phyloP scores from a whole-genome alignment of 2,888 invertebrate species.

The Diarsia brunnea region DNA sequence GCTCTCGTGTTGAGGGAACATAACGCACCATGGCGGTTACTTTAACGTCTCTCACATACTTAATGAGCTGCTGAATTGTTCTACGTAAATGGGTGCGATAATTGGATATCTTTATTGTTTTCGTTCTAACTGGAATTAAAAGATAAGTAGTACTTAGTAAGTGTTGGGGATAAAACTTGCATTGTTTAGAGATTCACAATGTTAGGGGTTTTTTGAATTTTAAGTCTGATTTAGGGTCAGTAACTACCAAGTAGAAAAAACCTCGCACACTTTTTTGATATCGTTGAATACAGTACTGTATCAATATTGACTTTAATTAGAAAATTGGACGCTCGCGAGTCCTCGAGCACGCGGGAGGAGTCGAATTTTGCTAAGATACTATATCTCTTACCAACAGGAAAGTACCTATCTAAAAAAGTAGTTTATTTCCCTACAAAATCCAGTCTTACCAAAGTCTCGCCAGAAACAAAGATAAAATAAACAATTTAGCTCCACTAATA shows the following conservation, averaged over 20 bases:
- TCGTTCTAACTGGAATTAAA: slow-evolving; percentile 21
- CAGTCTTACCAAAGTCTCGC: neutral
- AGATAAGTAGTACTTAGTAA: neutral
- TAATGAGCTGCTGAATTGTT: slow-evolving; percentile 81
- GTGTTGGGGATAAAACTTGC: neutral
- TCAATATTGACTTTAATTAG: neutral
- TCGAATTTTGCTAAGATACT: neutral
- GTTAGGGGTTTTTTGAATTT: neutral
- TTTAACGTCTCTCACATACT: slow-evolving; percentile 79
- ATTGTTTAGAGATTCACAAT: neutral
- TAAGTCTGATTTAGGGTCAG: neutral
- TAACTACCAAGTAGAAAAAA: neutral
- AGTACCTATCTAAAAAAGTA: neutral
- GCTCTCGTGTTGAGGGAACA: slow-evolving; percentile 73
- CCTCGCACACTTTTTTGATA: neutral
- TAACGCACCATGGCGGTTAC: slow-evolving; percentile 78
- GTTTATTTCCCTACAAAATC: neutral
- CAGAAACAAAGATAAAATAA: neutral
- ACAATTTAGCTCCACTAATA: slow-evolving; percentile 20
- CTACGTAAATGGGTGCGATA: slow-evolving; percentile 67
- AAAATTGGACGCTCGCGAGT: neutral
- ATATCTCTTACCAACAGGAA: neutral
- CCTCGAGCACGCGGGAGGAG: neutral
- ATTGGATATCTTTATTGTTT: slow-evolving; percentile 57
- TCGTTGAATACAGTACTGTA: neutral